Evolutionary conservation across 2,797 vertebrate genomes (phyloP).

Genomic region (Salarias fasciatus): DNA sequence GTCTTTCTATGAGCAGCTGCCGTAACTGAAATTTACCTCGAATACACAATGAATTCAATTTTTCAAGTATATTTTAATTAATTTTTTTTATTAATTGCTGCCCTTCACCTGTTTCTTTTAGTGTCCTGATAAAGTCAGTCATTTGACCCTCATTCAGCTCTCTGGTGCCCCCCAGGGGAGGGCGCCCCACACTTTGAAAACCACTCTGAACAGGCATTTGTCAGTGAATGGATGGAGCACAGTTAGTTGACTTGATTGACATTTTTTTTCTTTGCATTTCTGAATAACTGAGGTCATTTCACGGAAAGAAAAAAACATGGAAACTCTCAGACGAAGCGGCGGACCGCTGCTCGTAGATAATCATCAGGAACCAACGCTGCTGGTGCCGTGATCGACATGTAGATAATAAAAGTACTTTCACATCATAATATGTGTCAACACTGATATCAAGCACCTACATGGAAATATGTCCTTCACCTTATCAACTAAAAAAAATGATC

Average conservation of each 20-base stretch:
- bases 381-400: constrained; percentile 20
- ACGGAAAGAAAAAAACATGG: constrained; percentile 29
- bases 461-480: constrained; percentile 6
- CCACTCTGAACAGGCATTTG: constrained; percentile 5
- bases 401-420: constrained; percentile 16
- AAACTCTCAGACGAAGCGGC: constrained; percentile 16
- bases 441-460: constrained; percentile 25
- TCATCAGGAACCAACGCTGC: constrained; percentile 43
- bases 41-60: too few species aligned
- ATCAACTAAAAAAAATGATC: constrained; percentile 25
- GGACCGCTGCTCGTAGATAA: constrained; percentile 31
- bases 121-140: too few species aligned
- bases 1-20: too few species aligned
- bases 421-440: constrained; percentile 9
- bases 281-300: constrained; percentile 21
- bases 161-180: too few species aligned
- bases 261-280: constrained; percentile 19
- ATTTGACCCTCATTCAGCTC: too few species aligned
- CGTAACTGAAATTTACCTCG: too few species aligned
- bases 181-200: too few species aligned
- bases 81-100: too few species aligned
- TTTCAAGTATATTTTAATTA: too few species aligned
- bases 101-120: too few species aligned
- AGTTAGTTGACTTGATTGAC: constrained; percentile 9
- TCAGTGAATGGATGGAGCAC: constrained; percentile 29